phyloP scores from a whole-genome alignment of 2,888 invertebrate genomes.

The Macaria liturata region DNA sequence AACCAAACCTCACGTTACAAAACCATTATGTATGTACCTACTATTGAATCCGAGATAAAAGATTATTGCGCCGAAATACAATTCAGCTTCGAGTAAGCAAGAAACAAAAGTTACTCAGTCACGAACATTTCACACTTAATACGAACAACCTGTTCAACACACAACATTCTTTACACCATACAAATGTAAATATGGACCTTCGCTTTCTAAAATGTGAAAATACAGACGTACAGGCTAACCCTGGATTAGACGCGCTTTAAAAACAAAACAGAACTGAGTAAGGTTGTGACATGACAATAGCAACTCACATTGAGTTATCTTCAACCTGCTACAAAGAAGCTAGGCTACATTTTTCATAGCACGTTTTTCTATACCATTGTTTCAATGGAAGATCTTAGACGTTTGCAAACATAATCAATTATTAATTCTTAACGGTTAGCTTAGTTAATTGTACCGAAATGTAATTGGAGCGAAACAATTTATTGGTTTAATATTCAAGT shows the following conservation, averaged over 20 bases:
- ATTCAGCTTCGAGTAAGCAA: conserved; percentile 27
- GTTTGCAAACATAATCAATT: conserved; percentile 43
- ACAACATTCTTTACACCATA: conserved; percentile 49
- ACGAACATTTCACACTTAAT: conserved; percentile 56
- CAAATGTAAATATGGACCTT: conserved; percentile 73
- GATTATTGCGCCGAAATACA: conserved; percentile 12
- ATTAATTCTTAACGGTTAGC: conserved; percentile 51
- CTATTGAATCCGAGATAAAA: conserved; percentile 12
- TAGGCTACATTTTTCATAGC: conserved; percentile 21
- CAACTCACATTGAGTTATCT: conserved; percentile 37
- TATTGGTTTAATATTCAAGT: conserved; percentile 41
- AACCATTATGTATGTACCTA: conserved; percentile 6
- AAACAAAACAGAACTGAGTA: conserved; percentile 41
- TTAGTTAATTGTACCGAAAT: conserved; percentile 53
- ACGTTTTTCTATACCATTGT: conserved; percentile 38
- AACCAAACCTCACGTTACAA: conserved; percentile 10
- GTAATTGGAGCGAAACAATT: conserved; percentile 62
- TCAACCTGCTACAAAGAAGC: conserved; percentile 22
- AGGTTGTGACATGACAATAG: conserved; percentile 50
- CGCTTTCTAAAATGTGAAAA: conserved; percentile 80
- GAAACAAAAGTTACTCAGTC: conserved; percentile 41
- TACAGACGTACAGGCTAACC: conserved; percentile 48
- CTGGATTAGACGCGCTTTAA: conserved; percentile 52
- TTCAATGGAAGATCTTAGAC: conserved; percentile 31
- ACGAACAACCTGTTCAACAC: conserved; percentile 40